Evolutionary conservation across 2,113 vertebrate species (phyloP).

Genomic region (Paramisgurnus dabryanus): DNA sequence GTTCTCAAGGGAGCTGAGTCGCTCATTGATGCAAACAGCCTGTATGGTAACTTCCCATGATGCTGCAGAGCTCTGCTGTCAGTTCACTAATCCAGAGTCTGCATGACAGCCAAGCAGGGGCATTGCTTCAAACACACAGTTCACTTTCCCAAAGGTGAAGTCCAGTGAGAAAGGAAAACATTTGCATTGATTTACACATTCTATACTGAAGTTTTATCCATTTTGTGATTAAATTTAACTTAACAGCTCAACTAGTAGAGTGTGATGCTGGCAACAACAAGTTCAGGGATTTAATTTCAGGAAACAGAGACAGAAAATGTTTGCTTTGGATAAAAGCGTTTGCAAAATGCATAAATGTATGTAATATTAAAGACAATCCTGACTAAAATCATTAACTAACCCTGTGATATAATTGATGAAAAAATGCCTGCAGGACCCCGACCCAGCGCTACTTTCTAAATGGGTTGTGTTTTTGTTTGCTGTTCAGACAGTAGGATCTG

Average conservation of each 20-base stretch:
- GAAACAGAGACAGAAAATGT: no score
- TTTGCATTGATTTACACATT: neutral
- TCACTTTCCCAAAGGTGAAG: conserved; percentile 9
- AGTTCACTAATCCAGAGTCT: conserved; percentile 29
- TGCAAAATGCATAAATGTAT: neutral
- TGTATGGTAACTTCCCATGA: conserved; percentile 23
- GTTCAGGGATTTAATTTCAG: no score
- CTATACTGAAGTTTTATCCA: no score
- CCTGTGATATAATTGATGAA: neutral
- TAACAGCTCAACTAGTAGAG: no score
- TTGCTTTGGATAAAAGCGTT: no score
- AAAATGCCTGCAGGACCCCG: neutral
- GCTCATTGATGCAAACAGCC: conserved; percentile 13
- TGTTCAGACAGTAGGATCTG: conserved; percentile 12
- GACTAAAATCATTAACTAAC: neutral
- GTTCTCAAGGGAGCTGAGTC: conserved; percentile 24
- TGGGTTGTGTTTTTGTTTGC: neutral
- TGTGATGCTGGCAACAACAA: no score
- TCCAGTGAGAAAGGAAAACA: conserved; percentile 25
- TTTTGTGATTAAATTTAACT: no score
- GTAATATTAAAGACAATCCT: neutral
- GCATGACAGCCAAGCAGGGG: conserved; percentile 28
- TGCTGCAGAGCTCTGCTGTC: conserved; percentile 19
- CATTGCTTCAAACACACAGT: conserved; percentile 14
- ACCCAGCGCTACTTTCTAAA: no score